Evolutionary conservation across 2,113 vertebrate genomes (phyloP), one percentile per base, ranked within the genome.

Genomic region (Crotalus tigris): DNA sequence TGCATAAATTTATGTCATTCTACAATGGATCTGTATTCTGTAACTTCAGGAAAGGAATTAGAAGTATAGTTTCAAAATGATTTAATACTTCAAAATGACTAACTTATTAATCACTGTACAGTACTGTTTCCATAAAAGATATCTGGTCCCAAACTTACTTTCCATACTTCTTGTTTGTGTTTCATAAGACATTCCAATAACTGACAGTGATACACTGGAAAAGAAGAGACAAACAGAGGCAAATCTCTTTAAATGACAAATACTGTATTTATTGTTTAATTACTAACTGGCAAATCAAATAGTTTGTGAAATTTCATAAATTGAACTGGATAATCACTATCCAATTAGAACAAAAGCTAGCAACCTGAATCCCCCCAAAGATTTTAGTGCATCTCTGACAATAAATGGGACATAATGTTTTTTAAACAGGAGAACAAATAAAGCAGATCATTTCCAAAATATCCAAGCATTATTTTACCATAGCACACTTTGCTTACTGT

Each of bases 111-210:
- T 44, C 33, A 26, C 96, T 95, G 93, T 92, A 90, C 93, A 91
- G 26, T 94, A 44, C 90, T 24, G 95, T 96, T 94, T 95, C 29
- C 85, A 85, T 85, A 64, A 94, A 87, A 90, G 75, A 93, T 89
- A 92, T 85, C 88, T 92, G 53, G 93, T 46, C 75, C 90, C 91
- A 95, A 97, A 98, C 98, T 97, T 99, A 99, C 99, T 98, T 99
- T 99, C 99, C 99, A 99, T 92, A 99, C 99, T 98, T 99, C 99
- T 96, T 99, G 99, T 95, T 99, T 99, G 97, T 99, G 98, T 97
- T 99, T 99, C 99, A 99, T 99, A 92, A 99, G 98, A 96, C 99
- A 99, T 97, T 99, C 99, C 98, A 99, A 94, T 97, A 99, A 98
- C 87, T 99, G 99, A 97, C 99, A 99, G 96, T 99, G 99, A 98